Evolutionary conservation across 2,113 vertebrate genomes (phyloP).

Genomic region (Lepus europaeus): DNA sequence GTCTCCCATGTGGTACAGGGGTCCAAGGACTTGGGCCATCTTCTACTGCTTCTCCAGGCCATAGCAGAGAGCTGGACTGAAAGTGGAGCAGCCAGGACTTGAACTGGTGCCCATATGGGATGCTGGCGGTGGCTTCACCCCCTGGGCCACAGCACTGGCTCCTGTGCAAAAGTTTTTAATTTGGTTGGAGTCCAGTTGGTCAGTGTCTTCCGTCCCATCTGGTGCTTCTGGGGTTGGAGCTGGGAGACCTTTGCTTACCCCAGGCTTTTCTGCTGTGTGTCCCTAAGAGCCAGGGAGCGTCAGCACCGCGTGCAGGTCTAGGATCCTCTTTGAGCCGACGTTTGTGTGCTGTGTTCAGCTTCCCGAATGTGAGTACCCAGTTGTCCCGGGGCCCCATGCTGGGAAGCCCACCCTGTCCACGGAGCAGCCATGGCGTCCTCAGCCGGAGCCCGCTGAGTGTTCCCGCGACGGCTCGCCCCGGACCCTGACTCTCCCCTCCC

Average conservation of each 20-base stretch:
- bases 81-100: no score
- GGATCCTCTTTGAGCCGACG: background rate
- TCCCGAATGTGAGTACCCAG: background rate
- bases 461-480: fast-evolving
- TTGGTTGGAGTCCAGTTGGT: background rate
- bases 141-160: no score
- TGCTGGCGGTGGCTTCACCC: no score
- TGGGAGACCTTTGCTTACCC: background rate
- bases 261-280: background rate
- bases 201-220: background rate
- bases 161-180: background rate
- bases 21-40: no score
- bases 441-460: background rate
- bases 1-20: no score
- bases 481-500: background rate
- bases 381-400: background rate
- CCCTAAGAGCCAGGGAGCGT: fast-evolving
- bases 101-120: no score
- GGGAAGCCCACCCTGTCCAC: background rate
- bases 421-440: background rate
- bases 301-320: fast-evolving
- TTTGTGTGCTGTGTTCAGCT: background rate
- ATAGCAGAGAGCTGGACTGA: no score
- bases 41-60: no score
- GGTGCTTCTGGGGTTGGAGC: background rate